Base-by-base conservation (phyloP, 35 echinoderm and acorn worm species). In the Amphiura filiformis region DNA sequence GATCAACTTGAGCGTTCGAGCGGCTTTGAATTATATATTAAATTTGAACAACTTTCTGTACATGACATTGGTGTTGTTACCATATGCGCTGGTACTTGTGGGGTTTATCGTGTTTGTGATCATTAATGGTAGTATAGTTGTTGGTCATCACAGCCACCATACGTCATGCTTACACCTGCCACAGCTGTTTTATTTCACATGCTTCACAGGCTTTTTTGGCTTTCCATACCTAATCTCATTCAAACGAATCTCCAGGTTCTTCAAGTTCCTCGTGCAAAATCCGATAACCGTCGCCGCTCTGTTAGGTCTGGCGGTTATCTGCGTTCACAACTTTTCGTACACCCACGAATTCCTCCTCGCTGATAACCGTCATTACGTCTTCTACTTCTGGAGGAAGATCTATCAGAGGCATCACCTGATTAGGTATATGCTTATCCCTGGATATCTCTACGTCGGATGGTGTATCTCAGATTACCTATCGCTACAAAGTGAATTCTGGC, bases 341-440 rank as follows among this genome's bases (percentile, higher is more conserved):
- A 93, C 92, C 20, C 96, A 99, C 75, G 81, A 88, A 26, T 99
- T 92, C 64, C 90, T 99, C 2, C 57, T 99, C 22, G 93, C 96
- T 17, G 96, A 99, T 81, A 99, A 99, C 87, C 77, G 96, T 31
- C 96, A 99, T 61, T 89, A 92, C 77, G 86, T 94, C 15, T 99
- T 95, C 64, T 94, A 94, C 47, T 79, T 99, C 32, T 99, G 96
- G 96, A 88, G 83, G 39, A 92, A 89, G 49, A 44, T 99, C 34
- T 94, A 87, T 82, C 84, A 90, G 65, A 76, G 90, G 18, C 87
- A 94, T 41, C 42, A 84, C 34, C 77, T 93, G 4, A 78, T 90
- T 20, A 89, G 79, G 28, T 93, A 86, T 39, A 42, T 83, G 37
- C 87, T 99, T 14, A 77, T 99, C 7, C 96, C 96, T 38, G 79